phyloP scores from a whole-genome alignment of 2,888 invertebrate genomes.

The Dolomedes plantarius region DNA sequence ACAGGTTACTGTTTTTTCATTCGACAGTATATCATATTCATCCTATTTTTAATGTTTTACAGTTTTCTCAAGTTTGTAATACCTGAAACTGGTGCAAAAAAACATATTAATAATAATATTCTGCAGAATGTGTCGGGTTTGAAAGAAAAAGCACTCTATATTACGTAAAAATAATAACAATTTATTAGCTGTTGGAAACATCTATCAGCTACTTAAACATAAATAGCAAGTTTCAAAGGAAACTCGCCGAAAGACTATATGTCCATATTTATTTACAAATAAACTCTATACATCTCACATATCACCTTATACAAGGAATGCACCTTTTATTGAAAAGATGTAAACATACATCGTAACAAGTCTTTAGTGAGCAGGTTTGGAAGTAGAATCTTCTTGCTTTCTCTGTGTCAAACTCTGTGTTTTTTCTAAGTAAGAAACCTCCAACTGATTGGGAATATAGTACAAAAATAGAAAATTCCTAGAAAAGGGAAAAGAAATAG shows the following conservation, averaged over 20 bases:
- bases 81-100: too few species aligned
- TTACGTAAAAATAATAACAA: constrained; percentile 38
- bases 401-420: too few species aligned
- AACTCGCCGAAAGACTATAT: constrained; percentile 3
- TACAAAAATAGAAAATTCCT: constrained; percentile 45
- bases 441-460: neutral
- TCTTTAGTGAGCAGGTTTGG: neutral
- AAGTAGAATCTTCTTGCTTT: neutral
- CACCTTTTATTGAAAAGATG: constrained; percentile 11
- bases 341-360: neutral
- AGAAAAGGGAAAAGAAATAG: constrained; percentile 26
- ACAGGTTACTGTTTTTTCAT: too few species aligned
- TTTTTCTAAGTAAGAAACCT: too few species aligned
- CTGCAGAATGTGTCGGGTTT: too few species aligned
- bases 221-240: constrained; percentile 3
- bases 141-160: neutral
- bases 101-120: too few species aligned
- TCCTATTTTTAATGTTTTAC: too few species aligned
- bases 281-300: constrained; percentile 19
- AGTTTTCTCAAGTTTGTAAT: too few species aligned
- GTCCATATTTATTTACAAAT: constrained; percentile 9
- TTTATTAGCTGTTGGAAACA: constrained; percentile 54
- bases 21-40: too few species aligned
- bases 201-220: constrained; percentile 59
- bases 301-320: constrained; percentile 3